A percentile compares a stretch with the other conserved stretches of the same genome.
Evolutionary conservation across 2,888 invertebrate species (phyloP).

Genomic region (Chouioia cunea): DNA sequence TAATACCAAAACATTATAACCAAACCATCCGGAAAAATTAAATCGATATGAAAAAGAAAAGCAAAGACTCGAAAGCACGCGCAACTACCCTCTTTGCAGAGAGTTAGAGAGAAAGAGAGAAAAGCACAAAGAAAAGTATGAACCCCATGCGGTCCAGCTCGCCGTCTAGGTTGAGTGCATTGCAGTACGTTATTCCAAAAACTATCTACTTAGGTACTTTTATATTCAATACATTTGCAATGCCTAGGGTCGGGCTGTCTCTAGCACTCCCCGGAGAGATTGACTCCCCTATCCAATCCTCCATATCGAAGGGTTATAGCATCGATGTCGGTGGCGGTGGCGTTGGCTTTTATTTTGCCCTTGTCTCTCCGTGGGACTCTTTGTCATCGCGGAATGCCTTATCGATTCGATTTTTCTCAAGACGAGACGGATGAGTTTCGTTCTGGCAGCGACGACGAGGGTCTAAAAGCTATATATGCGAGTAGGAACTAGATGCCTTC

Average conservation of each 20-base stretch:
- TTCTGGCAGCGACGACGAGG: conserved; percentile 1
- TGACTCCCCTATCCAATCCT: conserved; percentile 36
- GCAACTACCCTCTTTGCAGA: background rate
- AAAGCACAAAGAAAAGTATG: conserved; percentile 9
- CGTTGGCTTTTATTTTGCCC: conserved; percentile 34
- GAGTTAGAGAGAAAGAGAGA: conserved; percentile 10
- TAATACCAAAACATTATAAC: too few species aligned
- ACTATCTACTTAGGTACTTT: conserved; percentile 66
- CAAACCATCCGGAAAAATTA: too few species aligned
- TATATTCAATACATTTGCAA: conserved; percentile 67
- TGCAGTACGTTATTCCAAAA: conserved; percentile 62
- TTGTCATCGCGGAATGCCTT: conserved; percentile 49
- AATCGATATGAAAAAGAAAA: too few species aligned
- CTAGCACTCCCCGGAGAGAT: conserved; percentile 63
- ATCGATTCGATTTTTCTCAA: conserved; percentile 57
- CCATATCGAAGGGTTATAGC: conserved; percentile 58
- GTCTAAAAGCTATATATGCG: too few species aligned
- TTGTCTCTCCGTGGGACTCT: conserved; percentile 36
- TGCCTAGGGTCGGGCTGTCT: conserved; percentile 51
- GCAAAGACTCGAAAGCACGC: too few species aligned
- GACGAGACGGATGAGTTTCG: conserved; percentile 46
- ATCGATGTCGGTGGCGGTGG: conserved; percentile 25
- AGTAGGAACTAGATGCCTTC: too few species aligned
- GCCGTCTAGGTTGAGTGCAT: background rate
- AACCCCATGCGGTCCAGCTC: background rate